phyloP scores from a whole-genome alignment of 2,888 invertebrate species.

The Clivina fossor region DNA sequence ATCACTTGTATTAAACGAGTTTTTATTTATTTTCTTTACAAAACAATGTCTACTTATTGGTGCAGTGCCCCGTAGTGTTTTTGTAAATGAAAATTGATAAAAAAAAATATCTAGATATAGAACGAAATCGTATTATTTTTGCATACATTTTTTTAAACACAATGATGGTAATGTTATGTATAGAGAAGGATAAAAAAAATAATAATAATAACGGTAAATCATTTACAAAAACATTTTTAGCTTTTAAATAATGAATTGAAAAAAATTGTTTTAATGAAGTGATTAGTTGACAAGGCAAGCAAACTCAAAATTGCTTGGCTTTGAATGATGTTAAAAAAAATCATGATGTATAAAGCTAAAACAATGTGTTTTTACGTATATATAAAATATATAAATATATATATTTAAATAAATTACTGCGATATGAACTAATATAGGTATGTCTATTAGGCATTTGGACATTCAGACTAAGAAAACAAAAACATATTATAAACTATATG shows the following conservation, averaged over 20 bases:
- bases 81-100: constrained; percentile 26
- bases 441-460: constrained; percentile 34
- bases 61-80: constrained; percentile 23
- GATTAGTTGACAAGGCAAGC: constrained; percentile 32
- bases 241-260: constrained; percentile 9
- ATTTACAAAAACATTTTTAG: constrained; percentile 28
- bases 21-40: neutral
- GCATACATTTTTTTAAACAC: constrained; percentile 32
- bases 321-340: constrained; percentile 30
- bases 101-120: constrained; percentile 17
- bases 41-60: constrained; percentile 26
- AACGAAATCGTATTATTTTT: constrained; percentile 32
- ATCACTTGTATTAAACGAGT: constrained; percentile 23
- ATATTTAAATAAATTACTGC: constrained; percentile 35
- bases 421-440: constrained; percentile 32
- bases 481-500: constrained; percentile 55
- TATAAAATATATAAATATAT: constrained; percentile 34
- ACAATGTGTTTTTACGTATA: constrained; percentile 33
- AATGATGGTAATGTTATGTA: constrained; percentile 31
- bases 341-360: constrained; percentile 34
- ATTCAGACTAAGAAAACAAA: constrained; percentile 41
- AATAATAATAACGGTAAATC: constrained; percentile 15
- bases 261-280: constrained; percentile 29
- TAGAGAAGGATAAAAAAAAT: constrained; percentile 4
- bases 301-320: constrained; percentile 22